Base-by-base conservation (phyloP, 2,888 invertebrate species). In the Ctenicera cuprea region DNA sequence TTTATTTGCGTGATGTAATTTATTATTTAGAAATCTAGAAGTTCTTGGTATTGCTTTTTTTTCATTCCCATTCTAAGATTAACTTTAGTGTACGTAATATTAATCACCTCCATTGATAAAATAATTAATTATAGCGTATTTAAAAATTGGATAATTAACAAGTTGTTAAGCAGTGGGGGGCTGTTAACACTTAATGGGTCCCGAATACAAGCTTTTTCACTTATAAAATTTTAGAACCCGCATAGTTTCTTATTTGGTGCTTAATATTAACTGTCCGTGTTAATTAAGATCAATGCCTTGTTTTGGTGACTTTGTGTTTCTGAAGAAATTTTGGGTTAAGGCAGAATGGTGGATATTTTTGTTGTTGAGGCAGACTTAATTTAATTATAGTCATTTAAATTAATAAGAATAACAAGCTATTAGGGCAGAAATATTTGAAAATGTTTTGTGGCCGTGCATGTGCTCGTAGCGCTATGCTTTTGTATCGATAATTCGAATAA, bases 281-380 rank as follows among this genome's bases (percentile, higher is more conserved):
- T 78, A 72, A 78, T 76, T 77, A 76, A 74, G 78, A 78, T 77
- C 57, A 71, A 72, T 71, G 78, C 45, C 66, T 74, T 68, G 72
- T 76, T 71, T 76, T 48, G 61, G 63, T 52, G 3, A 45, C 43
- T 22, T 5, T 26, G 5, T 3, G 5, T 26, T 26, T 26, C 26
- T n/a, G n/a, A n/a, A n/a, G n/a, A n/a, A n/a, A n/a, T n/a, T n/a
- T n/a, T n/a, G n/a, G n/a, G n/a, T n/a, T n/a, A n/a, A n/a, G n/a
- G n/a, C n/a, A n/a, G n/a, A n/a, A n/a, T n/a, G n/a, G n/a, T n/a
- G n/a, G n/a, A n/a, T n/a, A n/a, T n/a, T n/a, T n/a, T n/a, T n/a
- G n/a, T n/a, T n/a, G n/a, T n/a, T n/a, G n/a, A n/a, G n/a, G n/a
- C n/a, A n/a, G n/a, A n/a, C n/a, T n/a, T n/a, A n/a, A n/a, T n/a